Conservation (phyloP, 2,888 invertebrate species). For the Drosophila ezoana region DNA sequence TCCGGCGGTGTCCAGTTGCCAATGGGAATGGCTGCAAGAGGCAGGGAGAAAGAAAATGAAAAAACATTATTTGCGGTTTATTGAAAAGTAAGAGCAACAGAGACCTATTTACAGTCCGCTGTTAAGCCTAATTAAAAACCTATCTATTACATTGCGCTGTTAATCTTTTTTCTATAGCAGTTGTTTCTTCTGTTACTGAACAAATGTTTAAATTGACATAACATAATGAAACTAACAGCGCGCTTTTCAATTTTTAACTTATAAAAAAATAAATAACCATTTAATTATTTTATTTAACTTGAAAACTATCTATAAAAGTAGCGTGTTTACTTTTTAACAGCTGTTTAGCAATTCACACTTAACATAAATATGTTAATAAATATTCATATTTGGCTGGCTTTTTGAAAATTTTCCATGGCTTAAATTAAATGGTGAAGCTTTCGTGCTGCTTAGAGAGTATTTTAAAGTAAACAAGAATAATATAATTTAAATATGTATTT, state of each 20-base stretch:
- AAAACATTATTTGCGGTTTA: not conserved
- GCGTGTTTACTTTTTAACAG: not conserved
- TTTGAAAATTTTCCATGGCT: not conserved
- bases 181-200: not conserved
- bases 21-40: conserved; percentile 84
- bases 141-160: not conserved
- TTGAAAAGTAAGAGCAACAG: not conserved
- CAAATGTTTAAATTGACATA: too few species aligned
- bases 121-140: not conserved
- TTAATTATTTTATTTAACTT: too few species aligned
- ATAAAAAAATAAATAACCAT: too few species aligned
- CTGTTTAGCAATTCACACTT: not conserved
- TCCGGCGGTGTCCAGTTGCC: conserved; percentile 87
- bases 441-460: not conserved
- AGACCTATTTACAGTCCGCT: not conserved
- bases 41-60: not conserved
- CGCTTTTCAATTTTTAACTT: too few species aligned
- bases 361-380: not conserved
- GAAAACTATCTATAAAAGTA: too few species aligned
- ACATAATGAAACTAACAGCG: too few species aligned
- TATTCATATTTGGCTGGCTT: not conserved
- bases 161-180: not conserved
- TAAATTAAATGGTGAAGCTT: not conserved
- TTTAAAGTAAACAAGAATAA: not conserved
- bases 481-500: not conserved